Evolutionary conservation across 2,888 invertebrate genomes (phyloP), one percentile per base, ranked within the genome.

Genomic region (Linyphia triangularis): DNA sequence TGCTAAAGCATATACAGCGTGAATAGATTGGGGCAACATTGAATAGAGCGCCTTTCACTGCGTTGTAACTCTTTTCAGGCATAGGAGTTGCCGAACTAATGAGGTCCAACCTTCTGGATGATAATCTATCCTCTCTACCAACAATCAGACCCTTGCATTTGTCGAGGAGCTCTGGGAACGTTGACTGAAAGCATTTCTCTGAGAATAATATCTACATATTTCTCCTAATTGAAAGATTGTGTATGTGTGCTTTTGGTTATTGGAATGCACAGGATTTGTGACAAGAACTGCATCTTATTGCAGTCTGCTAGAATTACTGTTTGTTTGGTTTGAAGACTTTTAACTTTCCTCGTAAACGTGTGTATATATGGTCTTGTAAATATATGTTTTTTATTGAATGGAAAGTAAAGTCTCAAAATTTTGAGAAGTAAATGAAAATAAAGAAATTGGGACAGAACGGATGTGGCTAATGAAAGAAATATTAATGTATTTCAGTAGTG

Each of bases 81-180:
- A 30, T 16, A 24, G 16, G 24, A 77, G n/a, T 43, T 22, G n/a
- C 33, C 16, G 33, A 59, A 57, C 7, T 79, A 67, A 79, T 79
- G 78, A 79, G 30, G 43, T 28, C 43, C 59, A 24, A 26, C 63
- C 63, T 61, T 22, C 51, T n/a, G 51, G 33, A 24, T 22, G 37
- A 77, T 77, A 40, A 77, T 63, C 77, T 51, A 40, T 67, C 6
- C 43, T 28, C 43, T n/a, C n/a, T n/a, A 67, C 16, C 43, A 79
- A 67, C 51, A 67, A 51, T 79, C 65, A 65, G 78, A 79, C 65
- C 65, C 19, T 65, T 79, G 30, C 78, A 67, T 79, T 79, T 67
- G 78, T 79, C 78, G 51, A 65, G 28, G 43, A 40, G 33, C 61
- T 77, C 30, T 33, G 63, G 19, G n/a, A 61, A 61, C 30, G 24